Evolutionary conservation across 92 coral and sea anemone genomes (phyloP), one percentile per base, ranked within the genome.

Genomic region (Virgularia gustaviana): DNA sequence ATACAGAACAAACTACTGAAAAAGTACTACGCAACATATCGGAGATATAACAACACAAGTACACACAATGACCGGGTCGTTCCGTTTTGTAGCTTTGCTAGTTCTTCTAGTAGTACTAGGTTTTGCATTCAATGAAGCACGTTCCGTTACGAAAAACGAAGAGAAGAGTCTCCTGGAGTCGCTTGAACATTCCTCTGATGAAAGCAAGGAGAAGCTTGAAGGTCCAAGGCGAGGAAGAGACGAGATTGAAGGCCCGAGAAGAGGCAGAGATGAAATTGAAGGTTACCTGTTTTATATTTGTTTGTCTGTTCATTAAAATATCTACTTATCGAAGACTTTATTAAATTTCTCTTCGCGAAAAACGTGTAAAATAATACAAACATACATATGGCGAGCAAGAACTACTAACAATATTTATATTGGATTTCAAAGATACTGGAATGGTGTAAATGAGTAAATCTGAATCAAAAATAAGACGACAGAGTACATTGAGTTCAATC

Each of bases 131-230:
- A 45, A 65, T 15, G 65, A 55, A 38, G 61, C 60, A 33, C 58
- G 52, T 25, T 44, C 27, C 20, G 11, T 61, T 8, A 41, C 8
- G 22, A 19, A 42, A 29, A 43, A 47, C 13, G 51, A 28, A 35
- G 41, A 41, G 10, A 30, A 65, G 36, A 51, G n/a, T 7, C 31
- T 63, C 35, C 47, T 39, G 9, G n/a, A 8, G 20, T 82, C 73
- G 12, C 83, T 83, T 33, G 55, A 73, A 24, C 58, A 59, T 15
- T 55, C 82, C 43, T 78, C 78, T 18, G 39, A 60, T 10, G 76
- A 74, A 52, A 63, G 52, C 31, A 64, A 37, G 39, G 51, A 75
- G 42, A 89, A 86, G 9, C 88, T 81, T 0, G 84, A 87, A 53
- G 88, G 90, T 18, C 88, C 84, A 42, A 2, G 35, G 71, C 18